phyloP scores from a whole-genome alignment of 2,888 invertebrate genomes.

The Platynereis dumerilii region DNA sequence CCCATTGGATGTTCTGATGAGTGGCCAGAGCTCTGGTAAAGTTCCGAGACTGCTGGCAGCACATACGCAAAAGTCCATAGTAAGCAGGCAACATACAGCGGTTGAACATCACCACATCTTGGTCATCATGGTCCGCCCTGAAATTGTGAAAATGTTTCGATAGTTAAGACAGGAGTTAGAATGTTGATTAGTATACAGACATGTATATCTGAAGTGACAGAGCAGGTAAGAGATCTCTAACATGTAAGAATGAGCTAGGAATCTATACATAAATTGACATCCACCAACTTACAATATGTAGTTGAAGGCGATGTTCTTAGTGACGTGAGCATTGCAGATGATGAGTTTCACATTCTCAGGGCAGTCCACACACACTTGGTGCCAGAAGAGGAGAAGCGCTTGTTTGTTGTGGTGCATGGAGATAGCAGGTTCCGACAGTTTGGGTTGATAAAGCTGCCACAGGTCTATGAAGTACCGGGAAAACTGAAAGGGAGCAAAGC shows the following conservation, averaged over 20 bases:
- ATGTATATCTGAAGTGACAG: no score
- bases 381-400: slow-evolving; percentile 90
- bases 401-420: slow-evolving; percentile 96
- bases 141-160: neutral
- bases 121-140: slow-evolving; percentile 95
- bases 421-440: slow-evolving; percentile 90
- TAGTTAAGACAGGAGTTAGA: neutral
- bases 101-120: slow-evolving; percentile 93
- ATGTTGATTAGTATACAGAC: no score
- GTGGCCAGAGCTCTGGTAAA: slow-evolving; percentile 87
- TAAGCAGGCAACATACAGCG: slow-evolving; percentile 88
- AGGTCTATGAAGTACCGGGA: slow-evolving; percentile 89
- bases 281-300: slow-evolving; percentile 86
- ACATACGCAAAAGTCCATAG: slow-evolving; percentile 81
- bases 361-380: slow-evolving; percentile 89
- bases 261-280: no score
- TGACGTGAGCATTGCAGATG: slow-evolving; percentile 84
- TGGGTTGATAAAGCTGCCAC: slow-evolving; percentile 94
- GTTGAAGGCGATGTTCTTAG: slow-evolving; percentile 94
- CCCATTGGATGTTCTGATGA: slow-evolving; percentile 96
- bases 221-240: no score
- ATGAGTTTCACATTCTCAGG: slow-evolving; percentile 90
- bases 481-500: slow-evolving; percentile 71
- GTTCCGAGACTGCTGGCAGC: slow-evolving; percentile 85
- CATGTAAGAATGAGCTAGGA: no score